Base-by-base conservation (phyloP, 2,888 invertebrate genomes). In the Drosophila mettleri region DNA sequence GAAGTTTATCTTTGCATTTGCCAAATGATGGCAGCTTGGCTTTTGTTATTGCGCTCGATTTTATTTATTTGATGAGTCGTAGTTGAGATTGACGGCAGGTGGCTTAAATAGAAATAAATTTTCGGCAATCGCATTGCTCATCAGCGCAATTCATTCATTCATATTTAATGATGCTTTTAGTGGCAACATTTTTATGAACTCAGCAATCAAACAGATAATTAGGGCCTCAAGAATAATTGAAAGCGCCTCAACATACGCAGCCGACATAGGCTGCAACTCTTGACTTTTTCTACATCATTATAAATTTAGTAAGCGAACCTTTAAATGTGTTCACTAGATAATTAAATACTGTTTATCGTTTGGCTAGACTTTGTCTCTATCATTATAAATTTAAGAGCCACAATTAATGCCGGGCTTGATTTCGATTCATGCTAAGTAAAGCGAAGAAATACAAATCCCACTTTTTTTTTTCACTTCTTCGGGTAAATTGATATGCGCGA, bases 1-100 rank as follows among this genome's bases (percentile, higher is more conserved):
- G 69, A 82, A 86, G 84, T 86, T 86, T 80, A 86, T 82, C 81
- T 82, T 70, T 67, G 74, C 84, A 77, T 80, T 82, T 80, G 69
- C 66, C 81, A 83, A 86, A 80, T 77, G 80, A 74, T 77, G 83
- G 69, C 57, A 71, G 61, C 80, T 57, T 61, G 62, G 62, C 63
- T 70, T 62, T 63, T 74, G 51, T 69, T 62, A 59, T 63, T 64
- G 48, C 39, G 34, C 49, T 48, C 43, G 52, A 58, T 65, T 69
- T 51, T 53, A 27, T 57, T 46, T 22, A 48, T 58, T 58, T 69
- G 45, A 36, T 53, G 63, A 29, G 49, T 49, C 48, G 67, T 33
- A 67, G n/a, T 69, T 77, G 73, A 54, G 67, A 62, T 71, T 78
- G 74, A 64, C 59, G 66, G 75, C 70, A 86, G 80, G 86, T 76